Evolutionary conservation across 2,888 invertebrate genomes (phyloP).

Genomic region (Glaucopsyche alexis): DNA sequence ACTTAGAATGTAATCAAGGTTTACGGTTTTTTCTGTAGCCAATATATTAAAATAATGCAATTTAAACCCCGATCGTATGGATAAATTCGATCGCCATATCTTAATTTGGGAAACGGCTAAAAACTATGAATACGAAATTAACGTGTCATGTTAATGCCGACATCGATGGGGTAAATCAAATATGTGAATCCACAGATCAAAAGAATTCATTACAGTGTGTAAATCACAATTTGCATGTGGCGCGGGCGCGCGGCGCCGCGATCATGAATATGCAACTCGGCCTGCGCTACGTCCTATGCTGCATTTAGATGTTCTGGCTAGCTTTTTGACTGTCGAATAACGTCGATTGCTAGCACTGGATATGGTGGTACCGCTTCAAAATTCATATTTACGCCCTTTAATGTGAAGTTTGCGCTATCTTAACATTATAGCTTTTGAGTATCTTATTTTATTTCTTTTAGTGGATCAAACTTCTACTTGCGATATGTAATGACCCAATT

Average conservation of each 20-base stretch:
- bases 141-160: conserved; percentile 68
- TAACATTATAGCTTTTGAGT: too few species aligned
- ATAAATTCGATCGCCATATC: conserved; percentile 13
- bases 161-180: conserved; percentile 79
- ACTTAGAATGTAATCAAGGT: conserved; percentile 14
- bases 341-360: neutral
- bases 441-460: neutral
- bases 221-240: conserved; percentile 80
- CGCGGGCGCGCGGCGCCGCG: conserved; percentile 48
- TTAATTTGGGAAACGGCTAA: conserved; percentile 37
- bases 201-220: conserved; percentile 81
- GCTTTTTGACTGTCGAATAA: conserved; percentile 16
- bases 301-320: conserved; percentile 49
- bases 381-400: neutral
- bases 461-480: neutral
- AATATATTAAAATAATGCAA: neutral
- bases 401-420: too few species aligned
- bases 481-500: neutral
- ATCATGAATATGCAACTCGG: conserved; percentile 77
- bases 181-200: conserved; percentile 79
- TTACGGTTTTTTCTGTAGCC: neutral
- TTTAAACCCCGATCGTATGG: neutral
- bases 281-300: conserved; percentile 67
- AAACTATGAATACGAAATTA: conserved; percentile 77
- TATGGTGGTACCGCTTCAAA: neutral